Conservation (phyloP, 2,113 vertebrate genomes). For the Charadrius vociferus region DNA sequence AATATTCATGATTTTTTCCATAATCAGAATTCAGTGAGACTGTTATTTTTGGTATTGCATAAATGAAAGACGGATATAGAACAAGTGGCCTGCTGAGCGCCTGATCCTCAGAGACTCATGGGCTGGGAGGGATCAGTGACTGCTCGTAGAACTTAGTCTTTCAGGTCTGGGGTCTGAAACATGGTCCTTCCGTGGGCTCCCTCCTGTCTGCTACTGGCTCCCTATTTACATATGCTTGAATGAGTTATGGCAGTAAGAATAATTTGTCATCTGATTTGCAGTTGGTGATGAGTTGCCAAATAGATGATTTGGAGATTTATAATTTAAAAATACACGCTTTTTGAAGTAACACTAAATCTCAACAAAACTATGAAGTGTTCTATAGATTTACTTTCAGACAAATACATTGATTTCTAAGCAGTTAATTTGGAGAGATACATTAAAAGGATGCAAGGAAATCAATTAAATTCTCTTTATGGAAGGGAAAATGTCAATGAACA, state of each 20-base stretch:
- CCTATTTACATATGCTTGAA: background rate
- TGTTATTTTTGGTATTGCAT: background rate
- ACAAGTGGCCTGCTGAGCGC: background rate
- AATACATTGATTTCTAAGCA: background rate
- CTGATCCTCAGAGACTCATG: background rate
- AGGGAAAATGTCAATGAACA: background rate
- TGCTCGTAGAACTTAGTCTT: background rate
- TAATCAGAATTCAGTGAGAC: background rate
- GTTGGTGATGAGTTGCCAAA: background rate
- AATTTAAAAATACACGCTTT: background rate
- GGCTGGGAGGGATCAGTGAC: background rate
- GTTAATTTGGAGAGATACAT: background rate
- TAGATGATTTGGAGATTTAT: background rate
- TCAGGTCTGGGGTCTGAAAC: background rate
- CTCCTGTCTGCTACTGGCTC: background rate
- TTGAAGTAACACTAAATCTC: background rate
- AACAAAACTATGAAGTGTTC: background rate
- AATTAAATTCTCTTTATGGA: background rate
- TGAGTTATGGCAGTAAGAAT: background rate
- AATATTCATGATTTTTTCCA: background rate
- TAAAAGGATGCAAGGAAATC: background rate
- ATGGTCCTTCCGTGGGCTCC: background rate
- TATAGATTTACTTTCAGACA: background rate
- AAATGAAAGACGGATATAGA: background rate
- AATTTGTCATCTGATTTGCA: background rate